Evolutionary conservation across 2,888 invertebrate genomes (phyloP), one percentile per base, ranked within the genome.

Genomic region (Pegoplata infirma): DNA sequence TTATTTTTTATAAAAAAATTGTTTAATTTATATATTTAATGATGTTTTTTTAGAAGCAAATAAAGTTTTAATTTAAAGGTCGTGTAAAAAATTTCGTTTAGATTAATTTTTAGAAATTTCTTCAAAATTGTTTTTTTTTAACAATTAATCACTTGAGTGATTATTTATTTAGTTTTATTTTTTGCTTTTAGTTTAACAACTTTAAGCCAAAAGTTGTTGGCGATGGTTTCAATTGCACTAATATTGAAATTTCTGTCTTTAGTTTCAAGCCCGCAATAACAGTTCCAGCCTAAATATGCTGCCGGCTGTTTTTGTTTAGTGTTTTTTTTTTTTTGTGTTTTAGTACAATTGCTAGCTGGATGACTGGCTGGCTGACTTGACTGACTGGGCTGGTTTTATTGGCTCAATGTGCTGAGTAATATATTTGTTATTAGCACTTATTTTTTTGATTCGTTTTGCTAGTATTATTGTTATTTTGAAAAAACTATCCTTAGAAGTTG

Each of bases 361-460:
- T 55, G 47, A 51, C 56, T 72, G 72, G 25, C 47, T 55, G 23
- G 0, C 51, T 71, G 44, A 10, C 19, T n/a, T 36, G 23, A 46
- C 55, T 53, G 55, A 19, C 36, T 61, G 51, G 14, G 7, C 21
- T 19, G 32, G 21, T 21, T 53, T 14, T 19, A 5, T 63, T 55
- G 55, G 51, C 63, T 73, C 69, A 76, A 77, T 80, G 56, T 49
- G 72, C 72, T 64, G 63, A 72, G 74, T 79, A 74, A 76, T 73
- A 69, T 23, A 40, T 59, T 61, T 28, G 51, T 66, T 71, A 69
- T 71, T 79, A 79, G 74, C 74, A 56, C 77, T 59, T 73, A 49
- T 49, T 63, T 74, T 19, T 64, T 58, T 23, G 36, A 49, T 63
- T 58, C 68, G 63, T 68, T 53, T 64, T 53, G 36, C 21, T 64